These are phyloP conservation scores for Haliaeetus leucogaster DNA, from an alignment of 2,113 vertebrate genomes.

Conservation along the genomic window DNA sequence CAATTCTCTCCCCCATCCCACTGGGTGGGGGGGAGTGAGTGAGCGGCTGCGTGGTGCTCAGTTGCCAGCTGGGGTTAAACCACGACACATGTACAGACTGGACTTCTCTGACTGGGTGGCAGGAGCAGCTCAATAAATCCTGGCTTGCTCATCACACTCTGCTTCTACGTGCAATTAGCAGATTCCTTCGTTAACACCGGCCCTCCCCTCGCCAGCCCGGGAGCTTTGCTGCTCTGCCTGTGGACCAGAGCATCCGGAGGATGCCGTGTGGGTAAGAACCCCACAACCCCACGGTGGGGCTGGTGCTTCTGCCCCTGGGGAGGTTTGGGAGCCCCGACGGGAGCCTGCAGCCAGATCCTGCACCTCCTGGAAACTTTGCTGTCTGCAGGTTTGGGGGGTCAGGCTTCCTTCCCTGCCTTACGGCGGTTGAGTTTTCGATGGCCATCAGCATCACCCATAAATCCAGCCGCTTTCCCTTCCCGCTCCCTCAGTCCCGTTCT, in stretches of 20 bases:
- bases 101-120: background rate
- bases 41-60: no score
- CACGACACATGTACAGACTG: background rate
- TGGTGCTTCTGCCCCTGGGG: no score
- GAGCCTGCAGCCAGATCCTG: background rate
- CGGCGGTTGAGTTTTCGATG: no score
- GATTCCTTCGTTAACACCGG: background rate
- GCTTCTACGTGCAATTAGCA: background rate
- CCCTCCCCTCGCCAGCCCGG: rapidly evolving
- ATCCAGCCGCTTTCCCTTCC: background rate
- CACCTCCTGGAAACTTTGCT: background rate
- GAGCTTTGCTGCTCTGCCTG: rapidly evolving
- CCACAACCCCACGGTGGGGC: no score
- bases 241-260: no score
- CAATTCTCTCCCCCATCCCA: no score
- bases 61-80: no score
- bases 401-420: background rate
- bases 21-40: no score
- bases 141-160: rapidly evolving
- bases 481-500: background rate
- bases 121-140: background rate
- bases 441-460: background rate
- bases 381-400: background rate
- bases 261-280: background rate
- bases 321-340: background rate